Base-by-base conservation (phyloP, 2,888 invertebrate genomes). In the Ephialtes manifestator region DNA sequence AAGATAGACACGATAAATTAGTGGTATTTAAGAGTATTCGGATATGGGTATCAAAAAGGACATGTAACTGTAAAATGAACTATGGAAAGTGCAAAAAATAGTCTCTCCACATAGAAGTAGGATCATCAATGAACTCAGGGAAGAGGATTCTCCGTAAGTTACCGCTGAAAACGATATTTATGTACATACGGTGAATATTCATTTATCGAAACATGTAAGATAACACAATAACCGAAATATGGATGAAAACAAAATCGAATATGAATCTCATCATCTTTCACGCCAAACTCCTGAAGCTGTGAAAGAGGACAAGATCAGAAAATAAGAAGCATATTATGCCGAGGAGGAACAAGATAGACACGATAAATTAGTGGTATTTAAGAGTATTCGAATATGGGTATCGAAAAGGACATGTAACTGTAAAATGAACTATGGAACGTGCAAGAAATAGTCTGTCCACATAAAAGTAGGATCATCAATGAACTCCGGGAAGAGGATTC, bases 331-430 rank as follows among this genome's bases (percentile, higher is more conserved):
- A 31, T 2, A 5, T 4, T 5, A 31, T 31, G n/a, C n/a, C n/a
- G n/a, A n/a, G n/a, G n/a, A n/a, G n/a, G n/a, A n/a, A n/a, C n/a
- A n/a, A n/a, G n/a, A n/a, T n/a, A n/a, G n/a, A n/a, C n/a, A n/a
- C n/a, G n/a, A n/a, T n/a, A n/a, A n/a, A n/a, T n/a, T n/a, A n/a
- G n/a, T n/a, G n/a, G n/a, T n/a, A n/a, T n/a, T n/a, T n/a, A n/a
- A n/a, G n/a, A n/a, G n/a, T n/a, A n/a, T n/a, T n/a, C n/a, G n/a
- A n/a, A n/a, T n/a, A n/a, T n/a, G n/a, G n/a, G n/a, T n/a, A n/a
- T 58, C 74, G 63, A 71, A 63, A 53, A 60, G 28, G 77, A 86
- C 81, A 58, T 51, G 60, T 53, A 58, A 67, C 72, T 71, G 60
- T 48, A 51, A 24, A 18, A 55, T 39, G 67, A 18, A 53, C 79